Evolutionary conservation across 2,113 vertebrate species (phyloP), one percentile per base, ranked within the genome.

Genomic region (Microtus oregoni): DNA sequence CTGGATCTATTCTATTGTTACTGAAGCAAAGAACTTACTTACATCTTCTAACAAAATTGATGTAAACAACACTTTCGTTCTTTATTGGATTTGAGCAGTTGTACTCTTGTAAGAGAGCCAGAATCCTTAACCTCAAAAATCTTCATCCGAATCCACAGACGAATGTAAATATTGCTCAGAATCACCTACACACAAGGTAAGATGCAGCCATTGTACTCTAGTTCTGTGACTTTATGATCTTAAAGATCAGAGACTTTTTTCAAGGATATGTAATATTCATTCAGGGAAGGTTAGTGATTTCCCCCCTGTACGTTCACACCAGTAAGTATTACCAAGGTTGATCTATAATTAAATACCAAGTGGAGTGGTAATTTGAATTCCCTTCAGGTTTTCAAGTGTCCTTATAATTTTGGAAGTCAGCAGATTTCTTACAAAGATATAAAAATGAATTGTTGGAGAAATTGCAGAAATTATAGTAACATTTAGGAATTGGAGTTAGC

Each of bases 381-480:
- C 5, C 94, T 96, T 92, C 76, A 93, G 58, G 52, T 92, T 65
- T 90, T 93, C 90, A 90, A 87, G 35, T 76, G 82, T 61, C 52
- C 78, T 67, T 91, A 92, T 93, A 22, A 95, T 83, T 68, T 94
- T 94, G 87, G 50, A 94, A 95, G 61, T 96, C 68, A 93, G 26
- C 47, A 79, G 15, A 65, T 92, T 97, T 81, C 67, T 35, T 93
- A 76, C 95, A 38, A 79, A 79, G 32, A 61, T 35, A 83, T 5
- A 47, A 83, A 30, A 30, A 20, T 85, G 92, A 41, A n/a, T 12
- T 35, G 55, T 86, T 93, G 50, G 77, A 79, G 55, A 94, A 93
- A 92, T 88, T 58, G 47, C 24, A 93, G 35, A 96, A 95, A 92
- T 89, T 94, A 76, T 94, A 93, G 91, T 4, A 89, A 24, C 47